A percentile compares a stretch with the other conserved stretches of the same genome.
Evolutionary conservation across 2,113 vertebrate genomes (phyloP).

Genomic region (Pelusios castaneus): DNA sequence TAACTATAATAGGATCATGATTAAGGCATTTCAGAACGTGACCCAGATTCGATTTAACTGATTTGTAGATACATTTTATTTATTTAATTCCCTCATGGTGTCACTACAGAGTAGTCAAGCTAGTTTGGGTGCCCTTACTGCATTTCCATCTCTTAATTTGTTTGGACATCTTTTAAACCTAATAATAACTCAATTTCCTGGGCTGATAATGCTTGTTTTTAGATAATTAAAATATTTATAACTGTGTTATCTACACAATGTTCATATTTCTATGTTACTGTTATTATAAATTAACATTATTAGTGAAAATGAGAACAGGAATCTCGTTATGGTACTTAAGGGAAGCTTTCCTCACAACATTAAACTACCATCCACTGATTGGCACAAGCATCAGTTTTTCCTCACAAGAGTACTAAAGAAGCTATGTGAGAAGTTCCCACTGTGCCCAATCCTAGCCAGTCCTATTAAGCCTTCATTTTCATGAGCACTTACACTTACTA

Average conservation of each 20-base stretch:
- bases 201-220: background rate
- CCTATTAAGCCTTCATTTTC: background rate
- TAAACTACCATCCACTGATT: background rate
- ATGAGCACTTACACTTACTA: background rate
- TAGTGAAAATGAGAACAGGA: background rate
- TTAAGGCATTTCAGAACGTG: background rate
- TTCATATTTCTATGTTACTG: background rate
- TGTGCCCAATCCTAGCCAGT: background rate
- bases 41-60: background rate
- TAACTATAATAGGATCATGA: background rate
- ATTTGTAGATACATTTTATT: background rate
- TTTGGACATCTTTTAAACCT: background rate
- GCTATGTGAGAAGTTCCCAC: background rate
- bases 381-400: background rate
- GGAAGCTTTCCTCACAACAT: background rate
- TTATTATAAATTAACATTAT: background rate
- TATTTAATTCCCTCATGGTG: background rate
- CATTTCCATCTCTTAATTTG: background rate
- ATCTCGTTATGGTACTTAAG: background rate
- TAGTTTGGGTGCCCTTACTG: background rate
- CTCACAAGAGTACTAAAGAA: background rate
- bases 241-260: background rate
- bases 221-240: background rate
- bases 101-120: background rate
- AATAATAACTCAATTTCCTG: background rate